A percentile compares a stretch with the other conserved stretches of the same genome.
Conservation (phyloP, 2,797 vertebrate genomes). For the Craterocephalus amniculus region DNA sequence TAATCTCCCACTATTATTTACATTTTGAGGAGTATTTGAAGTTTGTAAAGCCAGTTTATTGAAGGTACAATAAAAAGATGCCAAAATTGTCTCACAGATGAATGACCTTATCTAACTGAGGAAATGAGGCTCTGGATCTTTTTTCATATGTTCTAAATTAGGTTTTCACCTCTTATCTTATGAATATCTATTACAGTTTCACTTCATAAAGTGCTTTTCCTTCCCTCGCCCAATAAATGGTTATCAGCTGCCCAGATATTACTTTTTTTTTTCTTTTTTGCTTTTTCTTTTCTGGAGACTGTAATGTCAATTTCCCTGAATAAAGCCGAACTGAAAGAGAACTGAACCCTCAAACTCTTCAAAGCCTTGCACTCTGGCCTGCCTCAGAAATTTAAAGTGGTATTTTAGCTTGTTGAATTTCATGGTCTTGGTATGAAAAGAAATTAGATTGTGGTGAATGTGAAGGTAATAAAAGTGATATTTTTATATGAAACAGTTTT, state of each 20-base stretch:
- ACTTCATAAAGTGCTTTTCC: constrained; percentile 67
- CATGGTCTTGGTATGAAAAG: constrained; percentile 86
- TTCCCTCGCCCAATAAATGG: constrained; percentile 62
- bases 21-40: constrained; percentile 17
- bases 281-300: constrained; percentile 33
- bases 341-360: constrained; percentile 47
- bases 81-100: constrained; percentile 50
- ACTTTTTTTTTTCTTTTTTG: constrained; percentile 35
- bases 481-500: constrained; percentile 86
- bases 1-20: constrained; percentile 20
- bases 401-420: constrained; percentile 90
- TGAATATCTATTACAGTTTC: constrained; percentile 68
- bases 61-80: constrained; percentile 37
- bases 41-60: constrained; percentile 35
- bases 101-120: constrained; percentile 62
- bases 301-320: constrained; percentile 61
- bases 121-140: constrained; percentile 68
- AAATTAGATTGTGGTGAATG: constrained; percentile 91
- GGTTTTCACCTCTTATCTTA: constrained; percentile 71
- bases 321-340: constrained; percentile 58
- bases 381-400: constrained; percentile 73
- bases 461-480: constrained; percentile 94
- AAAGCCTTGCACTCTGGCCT: constrained; percentile 74
- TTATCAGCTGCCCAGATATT: constrained; percentile 65
- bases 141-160: constrained; percentile 67